Base-by-base conservation (phyloP, 2,888 invertebrate genomes). In the Anorthoa munda region DNA sequence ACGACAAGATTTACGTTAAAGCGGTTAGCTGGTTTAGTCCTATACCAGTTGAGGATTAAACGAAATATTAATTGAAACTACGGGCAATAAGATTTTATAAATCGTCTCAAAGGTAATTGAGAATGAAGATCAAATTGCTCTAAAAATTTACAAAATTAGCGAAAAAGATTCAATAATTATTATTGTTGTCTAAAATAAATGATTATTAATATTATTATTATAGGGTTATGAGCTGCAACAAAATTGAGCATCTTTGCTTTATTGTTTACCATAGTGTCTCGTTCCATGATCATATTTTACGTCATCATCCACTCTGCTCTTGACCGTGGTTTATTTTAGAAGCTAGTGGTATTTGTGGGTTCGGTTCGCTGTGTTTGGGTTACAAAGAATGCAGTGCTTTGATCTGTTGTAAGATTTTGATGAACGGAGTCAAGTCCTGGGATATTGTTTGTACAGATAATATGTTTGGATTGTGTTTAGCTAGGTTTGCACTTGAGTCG, bases 251-350 rank as follows among this genome's bases (percentile, higher is more conserved):
- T 13, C 56, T 50, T 45, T 66, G 55, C 39, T 53, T 26, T 53
- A 68, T 72, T 83, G 80, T 86, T 83, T 83, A 84, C 66, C 55
- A 4, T 23, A 51, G 11, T 78, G 66, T 76, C 56, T 73, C 51
- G 64, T 63, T 65, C 31, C 55, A 61, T 74, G 73, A 81, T 78
- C 75, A 72, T 76, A 76, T 77, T 76, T 73, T 76, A 72, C 86
- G 86, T 83, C 84, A 83, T 73, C 61, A 50, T 55, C 58, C 56
- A 74, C 63, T 79, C 39, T 75, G 76, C 45, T 75, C 86, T 73
- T 83, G 83, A 77, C 73, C 72, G 53, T 70, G 64, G 77, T 65
- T 77, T 83, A 80, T 86, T 83, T 86, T 81, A 26, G 77, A 50
- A 55, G 15, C 26, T 73, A 4, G 5, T 48, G 51, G 51, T 71